Conservation (phyloP, 2,888 invertebrate species). For the Pterobdella sp. region DNA sequence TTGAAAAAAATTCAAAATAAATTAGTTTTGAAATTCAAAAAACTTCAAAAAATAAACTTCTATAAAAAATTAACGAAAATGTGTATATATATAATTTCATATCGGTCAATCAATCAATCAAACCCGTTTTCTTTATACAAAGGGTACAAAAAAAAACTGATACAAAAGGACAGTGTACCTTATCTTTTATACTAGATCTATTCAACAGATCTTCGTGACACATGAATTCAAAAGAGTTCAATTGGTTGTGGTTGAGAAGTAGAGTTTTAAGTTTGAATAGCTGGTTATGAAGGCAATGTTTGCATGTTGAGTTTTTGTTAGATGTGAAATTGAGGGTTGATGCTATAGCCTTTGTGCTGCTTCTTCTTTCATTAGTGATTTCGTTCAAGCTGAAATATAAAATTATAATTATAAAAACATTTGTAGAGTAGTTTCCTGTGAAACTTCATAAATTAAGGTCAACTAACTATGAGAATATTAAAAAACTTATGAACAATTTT, state of each 20-base stretch:
- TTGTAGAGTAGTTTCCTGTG: too few relatives aligned
- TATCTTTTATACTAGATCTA: neutral
- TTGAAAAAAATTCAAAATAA: neutral
- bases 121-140: too few relatives aligned
- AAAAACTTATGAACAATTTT: neutral
- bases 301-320: slow-evolving; percentile 38
- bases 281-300: slow-evolving; percentile 60
- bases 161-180: too few relatives aligned
- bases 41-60: neutral
- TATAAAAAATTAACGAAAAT: neutral
- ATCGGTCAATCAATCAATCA: too few relatives aligned
- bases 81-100: neutral
- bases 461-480: too few relatives aligned
- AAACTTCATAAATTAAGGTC: too few relatives aligned
- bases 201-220: neutral
- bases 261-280: slow-evolving; percentile 73
- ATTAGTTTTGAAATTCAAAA: neutral
- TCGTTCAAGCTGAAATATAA: too few relatives aligned
- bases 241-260: slow-evolving; percentile 74
- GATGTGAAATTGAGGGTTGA: slow-evolving; percentile 6
- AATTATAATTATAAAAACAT: too few relatives aligned
- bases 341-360: neutral
- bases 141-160: too few relatives aligned
- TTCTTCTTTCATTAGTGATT: neutral
- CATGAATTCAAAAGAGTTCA: slow-evolving; percentile 62